phyloP scores from a whole-genome alignment of 2,113 vertebrate species.

The Ameiurus melas region DNA sequence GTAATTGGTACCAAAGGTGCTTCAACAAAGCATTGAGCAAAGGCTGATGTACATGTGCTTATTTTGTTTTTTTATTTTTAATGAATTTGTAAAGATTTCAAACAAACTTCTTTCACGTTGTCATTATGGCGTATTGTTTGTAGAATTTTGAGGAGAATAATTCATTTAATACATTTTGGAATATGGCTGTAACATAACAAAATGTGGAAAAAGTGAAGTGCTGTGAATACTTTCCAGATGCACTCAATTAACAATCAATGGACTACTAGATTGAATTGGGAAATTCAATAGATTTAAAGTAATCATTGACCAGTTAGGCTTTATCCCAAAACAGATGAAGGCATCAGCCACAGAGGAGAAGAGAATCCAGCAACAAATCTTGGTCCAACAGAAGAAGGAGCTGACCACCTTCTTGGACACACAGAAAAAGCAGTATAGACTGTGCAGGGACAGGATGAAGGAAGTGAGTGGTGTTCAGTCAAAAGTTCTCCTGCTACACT shows the following conservation, averaged over 20 bases:
- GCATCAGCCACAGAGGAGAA: slow-evolving; percentile 89
- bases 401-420: slow-evolving; percentile 98
- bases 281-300: neutral
- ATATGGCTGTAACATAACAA: too few relatives aligned
- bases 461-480: slow-evolving; percentile 72
- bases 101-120: too few relatives aligned
- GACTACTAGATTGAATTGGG: neutral
- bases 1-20: too few relatives aligned
- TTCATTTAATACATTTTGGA: too few relatives aligned
- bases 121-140: too few relatives aligned
- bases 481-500: neutral
- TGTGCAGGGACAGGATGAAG: slow-evolving; percentile 99
- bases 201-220: too few relatives aligned
- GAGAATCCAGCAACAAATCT: slow-evolving; percentile 99
- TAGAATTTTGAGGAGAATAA: too few relatives aligned
- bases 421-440: slow-evolving; percentile 99
- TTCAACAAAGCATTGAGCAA: too few relatives aligned
- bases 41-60: too few relatives aligned
- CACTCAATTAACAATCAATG: neutral
- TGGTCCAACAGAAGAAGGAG: slow-evolving; percentile 98
- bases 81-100: too few relatives aligned
- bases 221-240: too few relatives aligned
- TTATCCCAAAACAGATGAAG: slow-evolving; percentile 79
- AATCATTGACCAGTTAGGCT: neutral
- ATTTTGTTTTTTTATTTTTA: too few relatives aligned